Base-by-base conservation (phyloP, 23 tunicate species). In the Ciona savignyi region DNA sequence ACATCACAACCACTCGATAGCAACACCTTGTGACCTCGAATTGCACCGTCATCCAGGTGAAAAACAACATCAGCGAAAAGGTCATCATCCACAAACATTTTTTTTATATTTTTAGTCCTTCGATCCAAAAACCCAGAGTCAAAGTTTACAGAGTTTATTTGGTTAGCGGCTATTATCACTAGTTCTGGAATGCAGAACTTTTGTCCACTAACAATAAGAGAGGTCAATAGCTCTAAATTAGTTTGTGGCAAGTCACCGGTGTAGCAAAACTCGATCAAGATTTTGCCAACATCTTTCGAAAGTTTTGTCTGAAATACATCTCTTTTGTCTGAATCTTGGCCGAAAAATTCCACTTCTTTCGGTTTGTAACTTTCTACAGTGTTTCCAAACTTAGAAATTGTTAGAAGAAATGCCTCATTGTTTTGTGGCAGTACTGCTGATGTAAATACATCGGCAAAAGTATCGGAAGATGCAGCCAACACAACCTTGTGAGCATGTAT, bases 1-100 rank as follows among this genome's bases (percentile, higher is more conserved):
- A 92, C 35, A 64, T 92, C 98, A 80, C 91, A 85, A 1, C 87
- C 87, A 51, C 73, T 51, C 4, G 85, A 56, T 19, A 92, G 69
- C 2, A 92, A 35, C n/a, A 80, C 67, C 79, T 85, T 84, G 60
- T 85, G 92, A 31, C 83, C 87, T 1, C 30, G 33, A 21, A 92
- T 65, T 20, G 23, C 0, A 2, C 87, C 93, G 32, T 92, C 93
- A 62, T 86, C 93, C 22, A 88, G 74, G 4, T 32, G 30, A 66
- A 92, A 85, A 9, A 72, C 64, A 22, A 92, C 76, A 48, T 92
- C 98, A 20, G 87, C 62, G 32, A 60, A 85, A 30, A 67, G 24
- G 2, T 71, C 35, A 26, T 42, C 22, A 24, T 71, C 35, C 48
- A 81, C 11, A 31, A 72, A 70, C 26, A 81, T 42, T 1, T 25